A percentile compares a stretch with the other conserved stretches of the same genome.
phyloP scores from a whole-genome alignment of 2,888 invertebrate genomes.

The Idaea dimidiata region DNA sequence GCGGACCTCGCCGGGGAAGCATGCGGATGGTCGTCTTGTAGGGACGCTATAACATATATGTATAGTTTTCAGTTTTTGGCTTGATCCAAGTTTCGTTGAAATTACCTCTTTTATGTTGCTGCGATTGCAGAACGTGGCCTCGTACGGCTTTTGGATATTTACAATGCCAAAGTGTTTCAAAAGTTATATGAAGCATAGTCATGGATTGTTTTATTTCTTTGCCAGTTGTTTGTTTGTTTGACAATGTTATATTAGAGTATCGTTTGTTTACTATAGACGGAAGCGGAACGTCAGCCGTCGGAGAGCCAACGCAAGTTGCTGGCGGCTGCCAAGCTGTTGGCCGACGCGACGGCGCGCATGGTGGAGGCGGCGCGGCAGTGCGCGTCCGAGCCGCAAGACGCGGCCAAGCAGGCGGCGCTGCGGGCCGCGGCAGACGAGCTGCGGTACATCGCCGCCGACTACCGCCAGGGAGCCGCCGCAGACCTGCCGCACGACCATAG shows the following conservation, averaged over 20 bases:
- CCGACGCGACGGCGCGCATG: slow-evolving; percentile 98
- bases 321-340: slow-evolving; percentile 96
- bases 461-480: slow-evolving; percentile 86
- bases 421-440: slow-evolving; percentile 95
- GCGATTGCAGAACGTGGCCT: too few relatives aligned
- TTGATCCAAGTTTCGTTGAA: too few relatives aligned
- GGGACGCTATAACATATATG: too few relatives aligned
- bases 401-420: slow-evolving; percentile 90
- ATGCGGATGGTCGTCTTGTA: too few relatives aligned
- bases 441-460: slow-evolving; percentile 93
- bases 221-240: too few relatives aligned
- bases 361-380: slow-evolving; percentile 98
- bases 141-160: too few relatives aligned
- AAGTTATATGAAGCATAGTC: too few relatives aligned
- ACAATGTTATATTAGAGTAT: not conserved
- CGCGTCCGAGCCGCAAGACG: slow-evolving; percentile 91
- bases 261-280: slow-evolving; percentile 71
- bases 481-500: slow-evolving; percentile 86
- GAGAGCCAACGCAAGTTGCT: slow-evolving; percentile 94
- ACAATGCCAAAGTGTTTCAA: too few relatives aligned
- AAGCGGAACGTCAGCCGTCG: slow-evolving; percentile 93
- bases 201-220: not conserved
- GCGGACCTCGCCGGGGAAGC: too few relatives aligned
- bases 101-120: too few relatives aligned
- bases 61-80: too few relatives aligned